Evolutionary conservation across 2,113 vertebrate species (phyloP).

Genomic region (Myiopsitta monachus): DNA sequence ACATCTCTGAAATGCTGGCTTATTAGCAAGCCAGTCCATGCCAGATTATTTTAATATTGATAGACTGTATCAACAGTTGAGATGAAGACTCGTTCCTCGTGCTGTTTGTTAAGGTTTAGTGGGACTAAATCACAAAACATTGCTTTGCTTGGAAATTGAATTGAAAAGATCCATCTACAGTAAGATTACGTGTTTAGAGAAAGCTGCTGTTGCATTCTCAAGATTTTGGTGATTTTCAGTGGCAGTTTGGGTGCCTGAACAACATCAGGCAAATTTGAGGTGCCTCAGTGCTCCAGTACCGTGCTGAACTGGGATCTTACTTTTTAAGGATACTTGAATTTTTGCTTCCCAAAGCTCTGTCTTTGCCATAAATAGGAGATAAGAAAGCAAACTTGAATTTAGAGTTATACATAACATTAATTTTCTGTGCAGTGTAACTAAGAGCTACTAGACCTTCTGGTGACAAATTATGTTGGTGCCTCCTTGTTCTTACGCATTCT

Average conservation of each 20-base stretch:
- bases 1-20: neutral
- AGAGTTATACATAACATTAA: neutral
- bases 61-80: neutral
- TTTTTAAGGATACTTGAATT: neutral
- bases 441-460: neutral
- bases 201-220: neutral
- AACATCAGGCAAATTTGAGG: neutral
- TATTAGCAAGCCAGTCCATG: conserved; percentile 13
- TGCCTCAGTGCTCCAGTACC: neutral
- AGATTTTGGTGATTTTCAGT: neutral
- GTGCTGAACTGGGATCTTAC: neutral
- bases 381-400: neutral
- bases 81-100: neutral
- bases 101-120: conserved; percentile 46
- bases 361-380: neutral
- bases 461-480: neutral
- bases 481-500: neutral
- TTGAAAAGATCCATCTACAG: neutral
- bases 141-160: conserved; percentile 46
- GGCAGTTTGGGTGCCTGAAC: neutral
- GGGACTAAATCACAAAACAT: conserved; percentile 42
- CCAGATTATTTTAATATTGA: conserved; percentile 59
- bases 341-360: neutral
- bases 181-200: conserved; percentile 12
- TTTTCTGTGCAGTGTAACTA: neutral